These are phyloP conservation scores for Lepus oiostolus DNA, from an alignment of 2,797 vertebrate genomes.

Conservation along the genomic window DNA sequence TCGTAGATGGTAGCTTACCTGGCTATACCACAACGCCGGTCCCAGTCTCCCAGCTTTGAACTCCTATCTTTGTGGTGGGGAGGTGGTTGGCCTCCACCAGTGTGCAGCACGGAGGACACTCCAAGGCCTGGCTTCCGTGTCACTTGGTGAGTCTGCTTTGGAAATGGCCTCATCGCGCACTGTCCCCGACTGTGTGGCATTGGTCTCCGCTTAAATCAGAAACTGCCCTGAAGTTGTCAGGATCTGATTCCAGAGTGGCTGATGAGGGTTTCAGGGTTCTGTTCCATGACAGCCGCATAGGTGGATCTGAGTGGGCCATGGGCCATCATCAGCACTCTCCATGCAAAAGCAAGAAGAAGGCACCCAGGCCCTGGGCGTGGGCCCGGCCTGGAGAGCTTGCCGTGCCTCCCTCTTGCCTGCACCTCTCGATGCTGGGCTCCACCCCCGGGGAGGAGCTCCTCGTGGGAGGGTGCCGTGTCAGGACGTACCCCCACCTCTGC, in stretches of 20 bases:
- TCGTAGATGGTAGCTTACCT: no score
- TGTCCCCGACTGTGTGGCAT: neutral
- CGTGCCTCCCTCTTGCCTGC: rapidly evolving
- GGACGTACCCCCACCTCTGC: neutral
- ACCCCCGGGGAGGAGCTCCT: neutral
- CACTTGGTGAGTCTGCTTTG: neutral
- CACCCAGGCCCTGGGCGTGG: no score
- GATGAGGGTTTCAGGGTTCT: neutral
- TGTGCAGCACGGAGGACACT: neutral
- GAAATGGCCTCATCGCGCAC: neutral
- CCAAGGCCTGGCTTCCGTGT: neutral
- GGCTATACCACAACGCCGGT: no score
- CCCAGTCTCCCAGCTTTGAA: neutral
- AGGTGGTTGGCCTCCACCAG: neutral
- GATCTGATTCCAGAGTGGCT: neutral
- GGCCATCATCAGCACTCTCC: rapidly evolving
- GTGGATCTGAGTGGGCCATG: neutral
- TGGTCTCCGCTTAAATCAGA: neutral
- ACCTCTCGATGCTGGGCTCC: rapidly evolving
- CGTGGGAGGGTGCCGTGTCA: neutral
- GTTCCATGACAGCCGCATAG: neutral
- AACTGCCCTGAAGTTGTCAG: neutral
- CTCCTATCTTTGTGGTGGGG: neutral
- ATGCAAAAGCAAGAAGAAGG: neutral
- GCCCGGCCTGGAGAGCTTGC: rapidly evolving